phyloP scores from a whole-genome alignment of 2,113 vertebrate species.

The Sceloporus tristichus region DNA sequence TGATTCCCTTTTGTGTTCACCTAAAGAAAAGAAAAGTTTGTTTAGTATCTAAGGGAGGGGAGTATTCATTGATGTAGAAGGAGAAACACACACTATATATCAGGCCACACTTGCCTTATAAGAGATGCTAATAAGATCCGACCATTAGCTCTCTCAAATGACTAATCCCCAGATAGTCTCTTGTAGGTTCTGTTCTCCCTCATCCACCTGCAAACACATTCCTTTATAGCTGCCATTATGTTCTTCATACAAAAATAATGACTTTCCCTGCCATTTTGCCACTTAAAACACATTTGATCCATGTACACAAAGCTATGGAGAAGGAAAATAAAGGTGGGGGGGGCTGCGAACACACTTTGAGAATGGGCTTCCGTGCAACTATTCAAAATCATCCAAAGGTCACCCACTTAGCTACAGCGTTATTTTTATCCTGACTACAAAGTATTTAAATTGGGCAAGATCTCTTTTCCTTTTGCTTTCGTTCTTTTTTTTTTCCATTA shows the following conservation, averaged over 20 bases:
- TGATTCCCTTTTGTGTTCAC: conserved; percentile 3
- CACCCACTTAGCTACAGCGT: conserved; percentile 45
- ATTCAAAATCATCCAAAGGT: conserved; percentile 32
- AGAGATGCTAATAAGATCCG: conserved; percentile 33
- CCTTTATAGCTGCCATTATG: conserved; percentile 47
- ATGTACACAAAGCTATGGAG: conserved; percentile 37
- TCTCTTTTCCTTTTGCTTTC: conserved; percentile 25
- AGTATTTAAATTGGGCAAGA: conserved; percentile 50
- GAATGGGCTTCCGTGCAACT: conserved; percentile 14
- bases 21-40: conserved; percentile 5
- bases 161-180: conserved; percentile 4
- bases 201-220: background rate
- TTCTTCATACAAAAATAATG: conserved; percentile 1
- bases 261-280: conserved; percentile 35
- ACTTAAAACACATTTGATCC: conserved; percentile 30
- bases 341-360: background rate
- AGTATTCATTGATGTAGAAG: background rate
- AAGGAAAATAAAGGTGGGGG: background rate
- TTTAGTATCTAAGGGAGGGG: conserved; percentile 20
- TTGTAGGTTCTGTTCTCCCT: conserved; percentile 30
- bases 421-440: conserved; percentile 53
- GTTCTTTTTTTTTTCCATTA: background rate
- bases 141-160: background rate
- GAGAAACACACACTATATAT: background rate
- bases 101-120: conserved; percentile 20